Base-by-base conservation (phyloP, 2,113 vertebrate species). In the Hyperopisus bebe region DNA sequence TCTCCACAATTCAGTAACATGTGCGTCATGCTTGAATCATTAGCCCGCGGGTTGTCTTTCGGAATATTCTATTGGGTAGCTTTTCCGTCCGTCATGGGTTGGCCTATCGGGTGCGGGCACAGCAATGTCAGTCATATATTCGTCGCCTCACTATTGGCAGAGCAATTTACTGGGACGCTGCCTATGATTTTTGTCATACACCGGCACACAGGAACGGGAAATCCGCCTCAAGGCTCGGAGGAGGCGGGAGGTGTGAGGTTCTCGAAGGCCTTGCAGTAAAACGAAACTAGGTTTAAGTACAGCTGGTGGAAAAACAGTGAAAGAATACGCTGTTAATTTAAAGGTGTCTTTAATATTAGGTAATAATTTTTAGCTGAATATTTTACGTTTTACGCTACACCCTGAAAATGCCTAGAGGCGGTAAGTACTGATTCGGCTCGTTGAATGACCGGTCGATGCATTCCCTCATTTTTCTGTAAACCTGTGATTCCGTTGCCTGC, bases 371-470 rank as follows among this genome's bases (percentile, higher is more conserved):
- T 70, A 70, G 46, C 62, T 7, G 58, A 24, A 46, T 62, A 58
- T 88, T 89, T 89, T 51, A 50, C 51, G n/a, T 31, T 35, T 35
- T 19, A 31, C 31, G 74, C 74, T 80, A 15, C 31, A 39, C 5
- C 24, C 31, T 86, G 83, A 94, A 50, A 55, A 96, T 96, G 96
- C 96, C 96, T 35, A 94, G 96, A 88, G 95, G 96, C 83, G 96
- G 96, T 96, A 90, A 95, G 96, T 94, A 21, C 82, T 42, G 10
- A 13, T 35, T 9, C 44, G n/a, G 48, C 1, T 86, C 48, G 44
- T 46, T 48, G 24, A 39, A 46, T 48, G 3, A 21, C 82, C 42
- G 82, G 82, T 24, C 42, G n/a, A 70, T 31, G 62, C 0, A 10
- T 70, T 70, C n/a, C n/a, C 62, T 31, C 62, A n/a, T 70, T 70